Evolutionary conservation across 2,113 vertebrate genomes (phyloP), one percentile per base, ranked within the genome.

Genomic region (Tiliqua scincoides): DNA sequence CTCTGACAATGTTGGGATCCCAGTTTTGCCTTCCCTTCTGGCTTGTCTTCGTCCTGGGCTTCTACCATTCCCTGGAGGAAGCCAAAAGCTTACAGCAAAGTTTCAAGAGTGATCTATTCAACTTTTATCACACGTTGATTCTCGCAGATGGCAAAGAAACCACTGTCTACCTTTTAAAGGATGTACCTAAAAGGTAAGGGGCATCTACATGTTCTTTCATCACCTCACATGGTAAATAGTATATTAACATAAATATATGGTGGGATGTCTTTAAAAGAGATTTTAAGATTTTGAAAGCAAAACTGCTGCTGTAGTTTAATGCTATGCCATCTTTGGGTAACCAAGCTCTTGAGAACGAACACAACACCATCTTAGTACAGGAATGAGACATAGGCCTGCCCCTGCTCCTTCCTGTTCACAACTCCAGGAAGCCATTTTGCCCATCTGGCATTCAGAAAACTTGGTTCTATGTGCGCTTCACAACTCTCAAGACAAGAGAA

Each of bases 131-230:
- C 70, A 94, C 95, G 20, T 59, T 94, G 65, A 81, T 97, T 93
- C 94, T 98, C 78, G 94, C 93, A 71, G 97, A 98, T 65, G 97
- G 97, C 35, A 98, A 96, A 90, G 93, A 97, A 94, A 98, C 95
- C 8, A 94, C 96, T 52, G 0, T 98, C 75, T 94, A 96, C 57
- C 95, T 98, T 71, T 93, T 96, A 72, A 97, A 97, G 91, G 97
- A 97, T 79, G 95, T 96, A 62, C 95, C 97, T 52, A 97, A 96
- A 90, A 98, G 97, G 98, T 98, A 96, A 87, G 93, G 80, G 78
- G 18, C 30, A 4, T 62, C 62, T n/a, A 1, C 30, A 0, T 25
- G 11, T 71, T 14, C 2, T 76, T 73, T 78, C n/a, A 1, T 27
- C 18, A 0, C 12, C 76, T 17, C 6, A 14, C 0, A 0, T 61